A percentile compares a stretch with the other conserved stretches of the same genome.
These are phyloP conservation scores for Sinocyclocheilus anophthalmus DNA, from an alignment of 2,113 vertebrate genomes.

Conservation along the genomic window DNA sequence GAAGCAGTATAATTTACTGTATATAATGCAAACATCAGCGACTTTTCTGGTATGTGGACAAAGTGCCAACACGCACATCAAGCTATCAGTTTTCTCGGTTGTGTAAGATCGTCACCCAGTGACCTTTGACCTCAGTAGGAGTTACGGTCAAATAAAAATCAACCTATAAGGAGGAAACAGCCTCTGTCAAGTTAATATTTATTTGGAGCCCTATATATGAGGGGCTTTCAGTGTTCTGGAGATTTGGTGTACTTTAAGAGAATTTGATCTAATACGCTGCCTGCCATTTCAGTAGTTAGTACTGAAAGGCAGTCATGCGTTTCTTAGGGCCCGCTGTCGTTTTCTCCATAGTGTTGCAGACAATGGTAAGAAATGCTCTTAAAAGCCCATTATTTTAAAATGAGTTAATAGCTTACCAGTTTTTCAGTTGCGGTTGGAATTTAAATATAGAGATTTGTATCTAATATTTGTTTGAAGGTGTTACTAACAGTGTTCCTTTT, in stretches of 20 bases:
- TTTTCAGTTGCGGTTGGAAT: not conserved
- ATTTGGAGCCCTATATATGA: not conserved
- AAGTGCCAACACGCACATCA: not conserved
- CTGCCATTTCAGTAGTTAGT: constrained; percentile 55
- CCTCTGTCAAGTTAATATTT: constrained; percentile 57
- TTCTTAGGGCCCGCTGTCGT: constrained; percentile 65
- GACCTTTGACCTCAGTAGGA: constrained; percentile 11
- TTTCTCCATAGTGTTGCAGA: constrained; percentile 67
- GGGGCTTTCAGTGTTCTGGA: not conserved
- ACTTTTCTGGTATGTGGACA: not conserved
- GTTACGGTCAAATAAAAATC: not conserved
- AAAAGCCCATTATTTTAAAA: no score
- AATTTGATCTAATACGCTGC: constrained; percentile 31
- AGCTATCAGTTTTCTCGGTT: constrained; percentile 17
- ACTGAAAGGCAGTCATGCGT: constrained; percentile 67
- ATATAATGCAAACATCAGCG: not conserved
- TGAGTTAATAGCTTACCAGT: no score
- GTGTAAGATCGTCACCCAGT: not conserved
- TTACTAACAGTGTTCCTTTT: not conserved
- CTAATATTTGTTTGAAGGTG: not conserved
- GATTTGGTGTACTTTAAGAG: not conserved
- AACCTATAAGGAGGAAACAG: constrained; percentile 3
- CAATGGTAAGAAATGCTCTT: constrained; percentile 64
- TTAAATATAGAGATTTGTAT: not conserved
- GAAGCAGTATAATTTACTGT: not conserved